Percentiles rank a stretch among this genome's conserved stretches.
These are phyloP conservation scores for Dione vanillae DNA, from an alignment of 2,888 invertebrate species.

Conservation along the genomic window DNA sequence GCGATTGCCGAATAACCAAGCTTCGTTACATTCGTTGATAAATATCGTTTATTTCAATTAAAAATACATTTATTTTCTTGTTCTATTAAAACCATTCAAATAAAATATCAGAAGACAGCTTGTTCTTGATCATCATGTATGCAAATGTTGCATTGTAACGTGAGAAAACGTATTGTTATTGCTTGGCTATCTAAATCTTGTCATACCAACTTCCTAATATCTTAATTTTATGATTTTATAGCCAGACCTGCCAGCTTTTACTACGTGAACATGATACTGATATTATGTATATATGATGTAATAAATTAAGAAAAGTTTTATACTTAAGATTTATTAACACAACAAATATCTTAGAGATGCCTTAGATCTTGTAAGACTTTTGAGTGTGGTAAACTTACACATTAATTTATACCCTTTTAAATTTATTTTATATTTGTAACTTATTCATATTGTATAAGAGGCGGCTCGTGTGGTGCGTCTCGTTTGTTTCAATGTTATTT, in stretches of 20 bases:
- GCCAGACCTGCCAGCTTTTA: conserved; percentile 74
- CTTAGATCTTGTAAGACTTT: conserved; percentile 77
- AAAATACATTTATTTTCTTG: conserved; percentile 7
- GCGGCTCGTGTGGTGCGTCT: conserved; percentile 33
- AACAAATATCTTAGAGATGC: conserved; percentile 69
- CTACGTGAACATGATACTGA: conserved; percentile 79
- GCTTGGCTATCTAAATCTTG: conserved; percentile 62
- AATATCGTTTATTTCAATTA: conserved; percentile 3
- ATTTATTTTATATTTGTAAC: conserved; percentile 49
- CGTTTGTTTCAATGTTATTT: conserved; percentile 52
- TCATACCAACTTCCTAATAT: conserved; percentile 55
- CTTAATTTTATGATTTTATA: conserved; percentile 65
- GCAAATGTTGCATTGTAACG: conserved; percentile 27
- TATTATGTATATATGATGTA: conserved; percentile 83
- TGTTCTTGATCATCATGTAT: conserved; percentile 30
- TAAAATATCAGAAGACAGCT: conserved; percentile 17
- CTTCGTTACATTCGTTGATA: conserved; percentile 5
- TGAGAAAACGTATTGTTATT: conserved; percentile 62
- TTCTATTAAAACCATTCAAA: neutral
- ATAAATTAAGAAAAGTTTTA: conserved; percentile 75
- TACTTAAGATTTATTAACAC: conserved; percentile 68
- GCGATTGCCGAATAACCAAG: conserved; percentile 76
- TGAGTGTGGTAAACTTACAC: conserved; percentile 61
- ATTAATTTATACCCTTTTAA: conserved; percentile 64
- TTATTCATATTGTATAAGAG: conserved; percentile 43